phyloP scores from a whole-genome alignment of 2,888 invertebrate genomes.

The Platycheirus albimanus region DNA sequence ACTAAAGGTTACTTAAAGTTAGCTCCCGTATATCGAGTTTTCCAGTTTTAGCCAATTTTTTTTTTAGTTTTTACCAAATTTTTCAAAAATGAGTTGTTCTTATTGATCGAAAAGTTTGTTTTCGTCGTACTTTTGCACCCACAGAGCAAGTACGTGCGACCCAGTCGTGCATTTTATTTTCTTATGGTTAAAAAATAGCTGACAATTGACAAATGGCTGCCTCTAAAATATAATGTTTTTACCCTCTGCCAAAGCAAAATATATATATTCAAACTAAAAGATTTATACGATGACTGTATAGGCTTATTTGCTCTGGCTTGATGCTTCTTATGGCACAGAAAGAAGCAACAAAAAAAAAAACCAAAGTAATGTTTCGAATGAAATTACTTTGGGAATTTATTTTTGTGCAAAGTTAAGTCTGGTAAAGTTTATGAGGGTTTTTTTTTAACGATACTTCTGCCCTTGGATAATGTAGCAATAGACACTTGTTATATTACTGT shows the following conservation, averaged over 20 bases:
- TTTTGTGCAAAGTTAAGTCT: neutral
- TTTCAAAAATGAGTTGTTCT: no score
- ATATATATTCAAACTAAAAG: neutral
- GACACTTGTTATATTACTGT: neutral
- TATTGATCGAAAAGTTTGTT: no score
- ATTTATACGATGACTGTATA: constrained; percentile 34
- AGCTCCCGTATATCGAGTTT: no score
- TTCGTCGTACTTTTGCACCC: no score
- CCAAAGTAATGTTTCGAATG: constrained; percentile 29
- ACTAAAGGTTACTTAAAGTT: no score
- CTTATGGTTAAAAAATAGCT: no score
- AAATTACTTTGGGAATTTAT: constrained; percentile 44
- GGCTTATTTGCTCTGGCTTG: constrained; percentile 17
- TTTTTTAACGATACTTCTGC: neutral
- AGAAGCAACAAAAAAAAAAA: no score
- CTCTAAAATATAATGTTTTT: neutral
- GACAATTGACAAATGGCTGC: neutral
- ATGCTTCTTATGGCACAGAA: no score
- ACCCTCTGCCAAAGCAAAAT: constrained; percentile 6
- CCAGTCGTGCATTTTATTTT: no score
- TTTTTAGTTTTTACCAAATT: no score
- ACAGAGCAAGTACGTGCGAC: no score
- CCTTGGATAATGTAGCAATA: neutral
- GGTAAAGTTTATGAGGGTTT: constrained; percentile 15
- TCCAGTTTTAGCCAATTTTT: no score